phyloP scores from a whole-genome alignment of 2,797 vertebrate species.

The Epinephelus coioides region DNA sequence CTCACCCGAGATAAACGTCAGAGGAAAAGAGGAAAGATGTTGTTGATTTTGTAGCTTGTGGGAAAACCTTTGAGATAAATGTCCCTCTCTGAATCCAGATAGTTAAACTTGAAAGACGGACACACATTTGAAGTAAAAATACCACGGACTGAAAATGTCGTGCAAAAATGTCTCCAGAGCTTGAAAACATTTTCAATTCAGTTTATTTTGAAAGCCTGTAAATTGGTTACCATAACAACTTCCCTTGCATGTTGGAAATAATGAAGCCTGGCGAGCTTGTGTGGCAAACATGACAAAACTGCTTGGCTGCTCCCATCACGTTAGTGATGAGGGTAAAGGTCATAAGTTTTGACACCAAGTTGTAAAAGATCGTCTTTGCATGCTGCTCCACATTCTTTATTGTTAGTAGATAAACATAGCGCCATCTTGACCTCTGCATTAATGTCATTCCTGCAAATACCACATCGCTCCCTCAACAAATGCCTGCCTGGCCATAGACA shows the following conservation, averaged over 20 bases:
- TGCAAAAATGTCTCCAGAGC: not conserved
- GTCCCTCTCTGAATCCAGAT: slow-evolving; percentile 19
- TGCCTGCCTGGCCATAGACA: slow-evolving; percentile 31
- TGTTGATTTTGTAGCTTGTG: slow-evolving; percentile 25
- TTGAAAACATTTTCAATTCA: not conserved
- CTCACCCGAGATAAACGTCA: slow-evolving; percentile 50
- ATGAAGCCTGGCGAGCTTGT: not conserved
- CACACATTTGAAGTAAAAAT: slow-evolving; percentile 5
- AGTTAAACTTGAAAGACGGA: slow-evolving; percentile 9
- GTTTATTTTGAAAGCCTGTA: slow-evolving; percentile 23
- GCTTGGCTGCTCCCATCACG: slow-evolving; percentile 8
- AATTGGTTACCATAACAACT: slow-evolving; percentile 22
- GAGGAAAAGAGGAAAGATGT: slow-evolving; percentile 30
- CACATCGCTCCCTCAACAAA: slow-evolving; percentile 53
- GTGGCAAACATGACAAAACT: slow-evolving; percentile 16
- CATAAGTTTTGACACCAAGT: slow-evolving; percentile 32
- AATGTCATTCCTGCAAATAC: slow-evolving; percentile 62
- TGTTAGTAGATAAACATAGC: slow-evolving; percentile 56
- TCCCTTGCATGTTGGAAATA: slow-evolving; percentile 22
- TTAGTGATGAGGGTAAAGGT: slow-evolving; percentile 38
- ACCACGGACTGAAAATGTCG: not conserved
- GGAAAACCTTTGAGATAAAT: slow-evolving; percentile 28
- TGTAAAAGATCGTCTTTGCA: slow-evolving; percentile 20
- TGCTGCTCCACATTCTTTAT: slow-evolving; percentile 47
- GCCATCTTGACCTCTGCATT: slow-evolving; percentile 51